phyloP scores from a whole-genome alignment of 2,888 invertebrate species.

The Busseola fusca region DNA sequence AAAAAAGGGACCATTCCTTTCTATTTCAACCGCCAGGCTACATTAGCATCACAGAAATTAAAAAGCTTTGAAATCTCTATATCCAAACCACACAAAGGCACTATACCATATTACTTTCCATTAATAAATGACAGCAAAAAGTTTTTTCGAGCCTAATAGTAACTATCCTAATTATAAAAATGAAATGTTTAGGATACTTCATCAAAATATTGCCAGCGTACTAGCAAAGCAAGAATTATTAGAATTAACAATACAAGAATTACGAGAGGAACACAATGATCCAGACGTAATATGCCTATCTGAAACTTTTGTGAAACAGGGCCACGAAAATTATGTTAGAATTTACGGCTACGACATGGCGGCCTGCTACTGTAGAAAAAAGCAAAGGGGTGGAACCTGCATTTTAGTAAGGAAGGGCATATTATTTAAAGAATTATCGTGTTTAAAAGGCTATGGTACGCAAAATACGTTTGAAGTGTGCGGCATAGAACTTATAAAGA shows the following conservation, averaged over 20 bases:
- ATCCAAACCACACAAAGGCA: neutral
- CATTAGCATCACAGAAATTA: fast-evolving
- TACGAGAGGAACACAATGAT: too few relatives aligned
- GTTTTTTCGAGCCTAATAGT: neutral
- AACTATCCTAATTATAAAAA: neutral
- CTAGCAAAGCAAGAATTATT: too few relatives aligned
- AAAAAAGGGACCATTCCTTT: neutral
- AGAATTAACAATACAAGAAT: too few relatives aligned
- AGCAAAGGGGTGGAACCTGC: slow-evolving; percentile 5
- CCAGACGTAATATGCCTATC: too few relatives aligned
- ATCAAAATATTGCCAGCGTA: too few relatives aligned
- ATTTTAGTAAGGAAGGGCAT: neutral
- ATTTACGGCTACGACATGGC: too few relatives aligned
- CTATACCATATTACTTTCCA: neutral
- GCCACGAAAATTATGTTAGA: too few relatives aligned
- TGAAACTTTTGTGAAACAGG: neutral
- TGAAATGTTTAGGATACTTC: neutral
- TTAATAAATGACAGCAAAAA: neutral
- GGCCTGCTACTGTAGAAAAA: too few relatives aligned
- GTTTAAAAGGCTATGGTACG: neutral
- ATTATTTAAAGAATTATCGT: neutral
- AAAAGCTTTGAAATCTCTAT: neutral
- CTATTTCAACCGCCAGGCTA: too few relatives aligned
- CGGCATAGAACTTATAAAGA: slow-evolving; percentile 7
- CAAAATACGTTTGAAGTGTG: slow-evolving; percentile 21